Conservation (phyloP, 2,888 invertebrate species). For the Siphlonurus alternatus region DNA sequence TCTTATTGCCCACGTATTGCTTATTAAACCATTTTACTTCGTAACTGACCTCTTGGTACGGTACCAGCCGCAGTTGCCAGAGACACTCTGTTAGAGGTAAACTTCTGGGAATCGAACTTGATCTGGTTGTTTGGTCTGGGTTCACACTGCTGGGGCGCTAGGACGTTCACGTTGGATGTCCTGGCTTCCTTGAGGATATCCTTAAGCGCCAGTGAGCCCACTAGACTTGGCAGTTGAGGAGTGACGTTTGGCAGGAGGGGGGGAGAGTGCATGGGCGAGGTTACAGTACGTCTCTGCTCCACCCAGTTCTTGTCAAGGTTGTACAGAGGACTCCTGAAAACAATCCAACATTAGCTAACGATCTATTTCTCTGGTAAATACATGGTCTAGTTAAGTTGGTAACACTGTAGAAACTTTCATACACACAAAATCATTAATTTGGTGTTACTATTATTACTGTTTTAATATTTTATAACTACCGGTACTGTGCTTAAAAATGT, state of each 20-base stretch:
- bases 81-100: conserved; percentile 16
- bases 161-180: conserved; percentile 38
- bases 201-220: neutral
- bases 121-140: conserved; percentile 29
- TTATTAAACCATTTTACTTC: no score
- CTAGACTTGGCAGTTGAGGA: neutral
- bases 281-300: neutral
- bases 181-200: conserved; percentile 32
- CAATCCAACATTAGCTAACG: conserved; percentile 6
- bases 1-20: no score
- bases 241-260: neutral
- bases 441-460: no score
- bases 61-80: neutral
- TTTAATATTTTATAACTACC: no score
- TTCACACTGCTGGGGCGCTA: conserved; percentile 22
- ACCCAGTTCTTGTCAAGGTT: neutral
- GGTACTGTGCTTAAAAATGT: no score
- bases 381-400: no score
- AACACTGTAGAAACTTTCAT: no score
- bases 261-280: neutral
- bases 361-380: no score
- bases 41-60: neutral
- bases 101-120: conserved; percentile 38
- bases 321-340: neutral
- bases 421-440: no score